phyloP scores from a whole-genome alignment of 2,888 invertebrate species.

The Labia minor region DNA sequence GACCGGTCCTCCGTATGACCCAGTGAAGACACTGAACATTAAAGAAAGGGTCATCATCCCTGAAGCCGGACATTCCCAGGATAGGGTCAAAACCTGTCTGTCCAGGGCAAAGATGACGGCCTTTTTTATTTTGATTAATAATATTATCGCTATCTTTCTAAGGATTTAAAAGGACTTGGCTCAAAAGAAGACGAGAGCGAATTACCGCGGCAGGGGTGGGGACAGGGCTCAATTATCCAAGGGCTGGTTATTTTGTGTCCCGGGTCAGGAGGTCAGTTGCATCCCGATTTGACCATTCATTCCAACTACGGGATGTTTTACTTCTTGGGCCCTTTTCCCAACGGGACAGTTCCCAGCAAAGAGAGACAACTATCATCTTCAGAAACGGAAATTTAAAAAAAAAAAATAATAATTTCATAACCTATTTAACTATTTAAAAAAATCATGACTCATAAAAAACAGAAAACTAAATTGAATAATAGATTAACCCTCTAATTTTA shows the following conservation, averaged over 20 bases:
- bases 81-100: slow-evolving; percentile 7
- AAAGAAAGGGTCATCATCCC: not conserved
- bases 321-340: no score
- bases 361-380: no score
- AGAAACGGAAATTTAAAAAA: no score
- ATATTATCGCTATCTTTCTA: slow-evolving; percentile 13
- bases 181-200: not conserved
- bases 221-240: not conserved
- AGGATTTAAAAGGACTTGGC: not conserved
- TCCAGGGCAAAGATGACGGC: slow-evolving; percentile 7
- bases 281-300: no score
- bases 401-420: no score
- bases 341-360: no score
- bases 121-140: slow-evolving; percentile 13
- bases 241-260: not conserved
- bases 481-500: no score
- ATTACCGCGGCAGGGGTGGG: not conserved
- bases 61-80: slow-evolving; percentile 8
- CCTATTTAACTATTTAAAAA: no score
- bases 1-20: slow-evolving; percentile 1
- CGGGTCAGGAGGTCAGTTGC: no score
- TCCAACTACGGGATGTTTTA: no score
- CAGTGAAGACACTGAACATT: not conserved
- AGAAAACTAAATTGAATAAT: no score
- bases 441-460: no score